Evolutionary conservation across 92 coral and sea anemone genomes (phyloP).

Genomic region (Desmophyllum pertusum): DNA sequence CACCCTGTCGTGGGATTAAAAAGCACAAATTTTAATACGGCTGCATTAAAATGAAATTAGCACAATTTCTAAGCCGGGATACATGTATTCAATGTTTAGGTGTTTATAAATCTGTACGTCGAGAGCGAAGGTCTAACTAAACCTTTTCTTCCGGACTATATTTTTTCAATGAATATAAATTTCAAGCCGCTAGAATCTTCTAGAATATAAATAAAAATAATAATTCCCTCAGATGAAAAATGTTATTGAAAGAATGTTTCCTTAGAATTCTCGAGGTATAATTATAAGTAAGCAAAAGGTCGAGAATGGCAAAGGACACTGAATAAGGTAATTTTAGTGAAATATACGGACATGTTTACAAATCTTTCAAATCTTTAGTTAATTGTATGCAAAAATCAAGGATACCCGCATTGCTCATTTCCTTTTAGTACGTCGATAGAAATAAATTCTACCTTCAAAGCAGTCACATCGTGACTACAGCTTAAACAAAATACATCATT

Average conservation of each 20-base stretch:
- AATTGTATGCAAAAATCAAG: constrained; percentile 10
- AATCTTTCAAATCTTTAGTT: not conserved
- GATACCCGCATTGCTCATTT: constrained; percentile 2
- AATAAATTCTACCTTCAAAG: not conserved
- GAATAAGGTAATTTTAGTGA: not conserved
- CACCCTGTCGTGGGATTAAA: not conserved
- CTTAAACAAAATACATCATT: not conserved
- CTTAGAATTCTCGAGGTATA: not conserved
- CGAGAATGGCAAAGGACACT: not conserved
- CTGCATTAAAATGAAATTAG: constrained; percentile 11
- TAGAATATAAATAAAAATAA: not conserved
- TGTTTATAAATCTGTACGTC: too few species aligned
- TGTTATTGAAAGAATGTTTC: not conserved
- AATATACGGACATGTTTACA: not conserved
- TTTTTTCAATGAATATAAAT: not conserved
- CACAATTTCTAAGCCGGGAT: not conserved
- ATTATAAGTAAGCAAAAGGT: not conserved
- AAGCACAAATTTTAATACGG: not conserved
- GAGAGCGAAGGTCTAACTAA: not conserved
- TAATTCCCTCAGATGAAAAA: not conserved
- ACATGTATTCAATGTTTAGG: not conserved
- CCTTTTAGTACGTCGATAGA: not conserved
- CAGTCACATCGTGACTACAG: not conserved
- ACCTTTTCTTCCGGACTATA: not conserved
- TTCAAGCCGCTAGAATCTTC: not conserved